These are phyloP conservation scores for Rutilus rutilus DNA, from an alignment of 2,113 vertebrate genomes.

Conservation along the genomic window DNA sequence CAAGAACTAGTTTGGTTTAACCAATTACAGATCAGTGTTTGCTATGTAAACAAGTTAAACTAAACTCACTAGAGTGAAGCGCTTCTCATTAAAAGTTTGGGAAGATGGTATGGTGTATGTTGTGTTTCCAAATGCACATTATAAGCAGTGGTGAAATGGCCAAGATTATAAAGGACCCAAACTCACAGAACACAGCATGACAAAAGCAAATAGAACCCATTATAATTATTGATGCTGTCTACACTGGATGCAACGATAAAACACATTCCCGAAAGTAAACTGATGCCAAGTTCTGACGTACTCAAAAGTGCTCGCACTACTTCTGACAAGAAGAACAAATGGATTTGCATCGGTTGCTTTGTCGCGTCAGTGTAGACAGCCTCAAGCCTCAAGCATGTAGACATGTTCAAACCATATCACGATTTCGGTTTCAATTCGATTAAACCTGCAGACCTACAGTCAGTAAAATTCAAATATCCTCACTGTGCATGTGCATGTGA, in stretches of 20 bases:
- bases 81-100: neutral
- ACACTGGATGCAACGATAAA: too few species aligned
- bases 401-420: neutral
- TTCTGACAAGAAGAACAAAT: too few species aligned
- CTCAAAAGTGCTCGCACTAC: too few species aligned
- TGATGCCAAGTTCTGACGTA: too few species aligned
- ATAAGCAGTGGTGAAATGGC: neutral
- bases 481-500: neutral
- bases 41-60: neutral
- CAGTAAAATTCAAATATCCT: neutral
- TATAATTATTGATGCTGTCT: too few species aligned
- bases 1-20: neutral
- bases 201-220: too few species aligned
- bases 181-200: neutral
- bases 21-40: slow-evolving; percentile 8
- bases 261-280: too few species aligned
- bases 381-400: neutral
- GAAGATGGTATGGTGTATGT: neutral
- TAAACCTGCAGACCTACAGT: neutral
- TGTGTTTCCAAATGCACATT: neutral
- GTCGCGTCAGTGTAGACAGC: too few species aligned
- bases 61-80: neutral
- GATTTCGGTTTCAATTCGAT: neutral
- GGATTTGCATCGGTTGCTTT: too few species aligned
- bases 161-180: neutral